Percentiles rank a stretch among this genome's conserved stretches.
Conservation (phyloP, 1,140 invertebrate species). For the Hyles vespertilio region DNA sequence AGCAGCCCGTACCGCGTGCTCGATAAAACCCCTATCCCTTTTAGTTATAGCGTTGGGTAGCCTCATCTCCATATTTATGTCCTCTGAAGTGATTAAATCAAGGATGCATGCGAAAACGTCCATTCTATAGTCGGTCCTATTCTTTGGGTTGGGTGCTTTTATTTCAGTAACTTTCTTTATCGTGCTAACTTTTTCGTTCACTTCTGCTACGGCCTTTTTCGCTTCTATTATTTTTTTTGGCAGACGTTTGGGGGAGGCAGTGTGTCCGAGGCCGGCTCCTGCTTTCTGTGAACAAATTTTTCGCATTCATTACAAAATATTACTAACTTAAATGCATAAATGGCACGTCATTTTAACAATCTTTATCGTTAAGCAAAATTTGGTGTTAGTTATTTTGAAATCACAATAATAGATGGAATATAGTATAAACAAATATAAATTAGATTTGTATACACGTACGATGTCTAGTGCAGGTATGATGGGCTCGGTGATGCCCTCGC, state of each 20-base stretch:
- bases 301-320: not conserved
- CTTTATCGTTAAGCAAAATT: too few species aligned
- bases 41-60: not conserved
- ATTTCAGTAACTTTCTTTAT: too few species aligned
- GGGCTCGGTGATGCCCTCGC: slow-evolving; percentile 38
- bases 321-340: too few species aligned
- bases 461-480: slow-evolving; percentile 30
- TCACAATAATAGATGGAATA: not conserved
- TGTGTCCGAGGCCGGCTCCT: slow-evolving; percentile 5
- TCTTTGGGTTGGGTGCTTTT: too few species aligned
- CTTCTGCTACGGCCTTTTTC: too few species aligned
- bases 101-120: too few species aligned
- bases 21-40: not conserved
- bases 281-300: not conserved
- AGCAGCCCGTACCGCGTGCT: not conserved
- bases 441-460: slow-evolving; percentile 23
- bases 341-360: too few species aligned
- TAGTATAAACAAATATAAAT: not conserved
- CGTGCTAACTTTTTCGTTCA: too few species aligned
- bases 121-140: too few species aligned
- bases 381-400: too few species aligned
- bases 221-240: not conserved
- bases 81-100: too few species aligned
- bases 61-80: not conserved
- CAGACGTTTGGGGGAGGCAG: not conserved